Evolutionary conservation across 2,113 vertebrate genomes (phyloP), one percentile per base, ranked within the genome.

Genomic region (Carollia perspicillata): DNA sequence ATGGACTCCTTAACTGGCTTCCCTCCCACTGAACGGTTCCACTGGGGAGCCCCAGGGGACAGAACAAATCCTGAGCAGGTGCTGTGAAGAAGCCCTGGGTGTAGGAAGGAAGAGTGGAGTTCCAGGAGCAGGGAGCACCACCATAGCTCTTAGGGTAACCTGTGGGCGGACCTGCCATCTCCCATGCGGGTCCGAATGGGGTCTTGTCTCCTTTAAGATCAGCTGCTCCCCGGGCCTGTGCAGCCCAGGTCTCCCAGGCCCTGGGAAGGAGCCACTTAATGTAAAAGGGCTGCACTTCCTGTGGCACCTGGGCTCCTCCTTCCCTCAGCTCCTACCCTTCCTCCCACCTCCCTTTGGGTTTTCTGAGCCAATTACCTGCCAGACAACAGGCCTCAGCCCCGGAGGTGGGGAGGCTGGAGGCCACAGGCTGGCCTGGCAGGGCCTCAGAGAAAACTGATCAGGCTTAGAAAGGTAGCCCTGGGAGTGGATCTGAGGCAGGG

Each of bases 281-380:
- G 68, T 94, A 17, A 51, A 51, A 75, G 77, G 92, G 74, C 86
- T 93, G 30, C 13, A 35, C 65, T 92, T 93, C 92, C 92, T 65
- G 84, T 37, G 81, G 85, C 95, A 92, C 83, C 74, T 95, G 71
- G 87, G 55, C 75, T 92, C 84, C 63, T 51, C 65, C 37, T n/a
- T 26, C 35, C 23, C 65, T 20, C 53, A 18, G 16, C 8, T 60
- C 22, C 6, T 6, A 11, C 11, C 18, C 33, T 11, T 63, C 60
- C 28, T 13, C 60, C 28, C 60, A 30, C 14, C 30, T 91, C 68
- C 88, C 80, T 49, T 37, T 74, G 74, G 75, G 44, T 51, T 95
- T 95, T 65, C 78, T n/a, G 66, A 53, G 65, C 81, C 79, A 92
- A 93, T 97, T 95, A 94, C 74, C 89, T 22, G n/a, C 95, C 86